A percentile compares a stretch with the other conserved stretches of the same genome.
Evolutionary conservation across 2,797 vertebrate species (phyloP).

Genomic region (Argya squamiceps): DNA sequence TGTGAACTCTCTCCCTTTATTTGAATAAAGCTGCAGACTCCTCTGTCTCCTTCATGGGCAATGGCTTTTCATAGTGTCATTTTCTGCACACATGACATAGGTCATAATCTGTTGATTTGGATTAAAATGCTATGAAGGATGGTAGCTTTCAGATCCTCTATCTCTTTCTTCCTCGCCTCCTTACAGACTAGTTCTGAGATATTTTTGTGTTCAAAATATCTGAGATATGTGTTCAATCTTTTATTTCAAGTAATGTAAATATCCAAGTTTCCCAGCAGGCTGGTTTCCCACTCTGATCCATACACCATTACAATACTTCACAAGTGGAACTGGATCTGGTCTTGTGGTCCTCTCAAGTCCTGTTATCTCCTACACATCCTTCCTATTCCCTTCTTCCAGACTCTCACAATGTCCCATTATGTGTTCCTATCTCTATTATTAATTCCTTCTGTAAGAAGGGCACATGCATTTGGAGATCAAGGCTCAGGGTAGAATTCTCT

Average conservation of each 20-base stretch:
- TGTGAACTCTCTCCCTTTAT: not conserved
- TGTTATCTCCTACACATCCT: not conserved
- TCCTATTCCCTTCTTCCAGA: not conserved
- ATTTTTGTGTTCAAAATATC: not conserved
- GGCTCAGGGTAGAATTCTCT: not conserved
- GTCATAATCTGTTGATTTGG: not conserved
- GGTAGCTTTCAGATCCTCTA: not conserved
- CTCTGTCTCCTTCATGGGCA: not conserved
- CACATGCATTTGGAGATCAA: not conserved
- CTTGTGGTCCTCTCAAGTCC: not conserved
- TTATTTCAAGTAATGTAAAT: not conserved
- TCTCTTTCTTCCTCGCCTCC: not conserved
- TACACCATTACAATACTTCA: not conserved
- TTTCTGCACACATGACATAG: not conserved
- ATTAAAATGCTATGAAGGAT: not conserved
- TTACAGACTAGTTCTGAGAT: not conserved
- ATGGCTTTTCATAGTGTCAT: accelerated
- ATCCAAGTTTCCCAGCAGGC: not conserved
- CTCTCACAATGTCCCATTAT: not conserved
- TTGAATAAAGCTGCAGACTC: not conserved
- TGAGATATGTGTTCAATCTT: not conserved
- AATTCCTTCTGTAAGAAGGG: not conserved
- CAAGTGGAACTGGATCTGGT: not conserved
- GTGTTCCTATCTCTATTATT: not conserved
- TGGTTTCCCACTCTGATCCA: not conserved